Conservation (phyloP, 1,140 invertebrate genomes). For the Nautilus pompilius region DNA sequence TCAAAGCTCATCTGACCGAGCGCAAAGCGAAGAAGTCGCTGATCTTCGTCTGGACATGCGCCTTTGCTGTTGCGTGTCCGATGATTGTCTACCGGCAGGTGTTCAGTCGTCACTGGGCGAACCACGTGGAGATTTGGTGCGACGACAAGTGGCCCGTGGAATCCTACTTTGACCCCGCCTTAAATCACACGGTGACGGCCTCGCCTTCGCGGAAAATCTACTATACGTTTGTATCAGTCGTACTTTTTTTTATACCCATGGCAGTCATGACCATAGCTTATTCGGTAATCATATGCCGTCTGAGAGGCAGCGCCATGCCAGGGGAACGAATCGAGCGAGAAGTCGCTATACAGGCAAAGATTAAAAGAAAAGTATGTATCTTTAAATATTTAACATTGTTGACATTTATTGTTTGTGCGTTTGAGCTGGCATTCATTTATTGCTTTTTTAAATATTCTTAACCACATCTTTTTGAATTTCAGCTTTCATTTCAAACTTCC, state of each 20-base stretch:
- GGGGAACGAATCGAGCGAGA: constrained; percentile 29
- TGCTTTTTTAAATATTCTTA: no score
- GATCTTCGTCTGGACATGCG: constrained; percentile 52
- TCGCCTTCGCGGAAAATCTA: constrained; percentile 38
- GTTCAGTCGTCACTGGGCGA: constrained; percentile 31
- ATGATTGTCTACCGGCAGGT: constrained; percentile 40
- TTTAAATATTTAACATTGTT: no score
- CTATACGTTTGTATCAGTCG: constrained; percentile 53
- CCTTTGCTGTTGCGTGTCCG: constrained; percentile 49
- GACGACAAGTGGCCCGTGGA: constrained; percentile 39
- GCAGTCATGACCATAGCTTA: constrained; percentile 57
- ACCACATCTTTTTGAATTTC: no score
- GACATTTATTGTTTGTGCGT: no score
- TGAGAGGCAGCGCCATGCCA: constrained; percentile 29
- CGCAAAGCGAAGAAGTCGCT: constrained; percentile 47
- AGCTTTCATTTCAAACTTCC: no score
- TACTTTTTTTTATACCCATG: constrained; percentile 57
- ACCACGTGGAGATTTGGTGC: constrained; percentile 48
- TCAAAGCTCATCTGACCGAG: constrained; percentile 44
- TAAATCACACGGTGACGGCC: constrained; percentile 16
- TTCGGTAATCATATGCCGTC: constrained; percentile 53
- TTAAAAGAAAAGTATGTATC: constrained; percentile 35
- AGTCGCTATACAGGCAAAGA: constrained; percentile 26
- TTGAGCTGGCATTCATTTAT: no score
- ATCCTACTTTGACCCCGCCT: constrained; percentile 4